Base-by-base conservation (phyloP, 2,888 invertebrate genomes). In the Lasius platythorax region DNA sequence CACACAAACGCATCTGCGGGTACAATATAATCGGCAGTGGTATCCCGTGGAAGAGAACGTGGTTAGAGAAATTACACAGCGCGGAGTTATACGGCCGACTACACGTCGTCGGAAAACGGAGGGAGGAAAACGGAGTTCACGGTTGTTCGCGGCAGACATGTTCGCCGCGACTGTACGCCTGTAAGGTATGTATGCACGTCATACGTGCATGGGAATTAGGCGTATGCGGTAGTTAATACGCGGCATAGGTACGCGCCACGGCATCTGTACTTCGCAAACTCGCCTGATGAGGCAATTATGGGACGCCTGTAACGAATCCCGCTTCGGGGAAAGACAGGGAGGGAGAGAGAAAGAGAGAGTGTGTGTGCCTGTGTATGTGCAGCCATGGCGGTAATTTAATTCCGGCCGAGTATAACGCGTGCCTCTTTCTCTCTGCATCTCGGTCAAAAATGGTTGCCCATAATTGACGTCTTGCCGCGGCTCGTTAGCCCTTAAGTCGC, bases 231-330 rank as follows among this genome's bases (percentile, higher is more conserved):
- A 81, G 79, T 81, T 81, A 72, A 81, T 81, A 72, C 72, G 43
- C 72, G 61, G 70, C 37, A 63, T 81, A 72, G 72, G 72, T 72
- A 46, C 46, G 33, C 70, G 61, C 46, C 46, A 61, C 23, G 70
- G 46, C 63, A 81, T 81, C 61, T n/a, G 46, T 81, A 81, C 46
- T 81, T 72, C 46, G 79, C 79, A 81, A 81, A 81, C 79, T 81
- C 61, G 61, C 79, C 79, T 81, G 79, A 81, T 81, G 79, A 81
- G 61, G 50, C 79, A 81, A 81, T 81, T 81, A 81, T 70, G 72
- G 72, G 28, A 23, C 72, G 79, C 37, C 72, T 72, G 79, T 72
- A 81, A 81, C 46, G 79, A 81, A 70, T 63, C 70, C 61, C 37
- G 46, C 37, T 61, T 46, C 46, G 3, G 28, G 12, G 12, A 46